Base-by-base conservation (phyloP, 2,113 vertebrate species). In the Cepphus grylle region DNA sequence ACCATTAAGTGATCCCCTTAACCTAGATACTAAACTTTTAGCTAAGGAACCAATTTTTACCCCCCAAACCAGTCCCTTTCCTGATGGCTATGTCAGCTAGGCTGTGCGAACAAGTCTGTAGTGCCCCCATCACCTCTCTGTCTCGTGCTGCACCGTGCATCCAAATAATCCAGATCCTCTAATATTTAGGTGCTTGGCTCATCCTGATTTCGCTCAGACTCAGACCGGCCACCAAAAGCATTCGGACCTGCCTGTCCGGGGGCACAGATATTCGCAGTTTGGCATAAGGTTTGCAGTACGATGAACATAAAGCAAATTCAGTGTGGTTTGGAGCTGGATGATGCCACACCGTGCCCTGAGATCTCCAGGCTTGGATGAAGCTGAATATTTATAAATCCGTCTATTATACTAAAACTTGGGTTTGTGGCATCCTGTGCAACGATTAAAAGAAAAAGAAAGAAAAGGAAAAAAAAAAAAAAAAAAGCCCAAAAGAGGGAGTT, bases 81-180 rank as follows among this genome's bases (percentile, higher is more conserved):
- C 18, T 17, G 4, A 29, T 14, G 47, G 36, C 25, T n/a, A 12
- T 3, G 26, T 14, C 32, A 63, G 0, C 16, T 19, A 29, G n/a
- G 47, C 22, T 15, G 15, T 12, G 47, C 10, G 12, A 59, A 16
- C 5, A 7, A 3, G 29, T 70, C 15, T 27, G 15, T 9, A 7
- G 16, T 8, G 26, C 4, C 1, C 6, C 8, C 34, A 17, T 8
- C 47, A 38, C n/a, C 18, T 42, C 32, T 61, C 23, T 38, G 15
- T 18, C 36, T 34, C 5, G 0, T 38, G 56, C 43, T n/a, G 42
- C 42, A 38, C 10, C n/a, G 1, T 4, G 12, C 34, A 34, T 5
- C 36, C 56, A 67, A 38, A 76, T 9, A 45, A 42, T 9, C 29
- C 56, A 66, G 22, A 30, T 40, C 10, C 16, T 45, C 30, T 43